phyloP scores from a whole-genome alignment of 2,113 vertebrate genomes.

The Pheucticus melanocephalus region DNA sequence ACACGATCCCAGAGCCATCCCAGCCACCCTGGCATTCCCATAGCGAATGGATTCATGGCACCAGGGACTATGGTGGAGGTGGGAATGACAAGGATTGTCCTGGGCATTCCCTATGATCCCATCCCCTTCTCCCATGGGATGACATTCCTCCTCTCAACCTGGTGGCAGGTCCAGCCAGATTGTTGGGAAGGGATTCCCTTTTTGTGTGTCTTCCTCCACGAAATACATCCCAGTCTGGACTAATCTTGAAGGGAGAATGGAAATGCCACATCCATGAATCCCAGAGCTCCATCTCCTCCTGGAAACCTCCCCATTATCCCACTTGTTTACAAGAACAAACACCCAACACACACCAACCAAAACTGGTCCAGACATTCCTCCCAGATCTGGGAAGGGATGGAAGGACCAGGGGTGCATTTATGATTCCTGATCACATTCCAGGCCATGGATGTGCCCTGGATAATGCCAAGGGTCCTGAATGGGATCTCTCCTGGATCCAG shows the following conservation, averaged over 20 bases:
- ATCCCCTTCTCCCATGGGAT: neutral
- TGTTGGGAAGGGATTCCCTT: neutral
- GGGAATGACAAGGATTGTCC: neutral
- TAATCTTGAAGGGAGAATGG: neutral
- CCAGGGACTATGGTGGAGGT: fast-evolving
- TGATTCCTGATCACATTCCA: neutral
- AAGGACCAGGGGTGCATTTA: neutral
- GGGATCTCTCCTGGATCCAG: neutral
- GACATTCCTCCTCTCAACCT: neutral
- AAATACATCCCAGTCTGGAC: neutral
- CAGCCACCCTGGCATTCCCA: neutral
- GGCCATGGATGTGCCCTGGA: fast-evolving
- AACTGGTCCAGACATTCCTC: neutral
- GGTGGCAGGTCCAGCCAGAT: neutral
- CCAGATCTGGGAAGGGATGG: fast-evolving
- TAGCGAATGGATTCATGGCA: neutral
- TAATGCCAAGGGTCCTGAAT: neutral
- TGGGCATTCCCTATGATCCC: fast-evolving
- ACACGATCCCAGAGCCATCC: neutral
- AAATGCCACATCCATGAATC: neutral
- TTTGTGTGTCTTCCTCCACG: neutral
- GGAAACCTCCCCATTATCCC: neutral
- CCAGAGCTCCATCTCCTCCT: neutral
- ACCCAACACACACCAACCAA: neutral
- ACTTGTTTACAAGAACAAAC: neutral